Conservation (phyloP, 2,113 vertebrate species). For the Aramus guarauna region DNA sequence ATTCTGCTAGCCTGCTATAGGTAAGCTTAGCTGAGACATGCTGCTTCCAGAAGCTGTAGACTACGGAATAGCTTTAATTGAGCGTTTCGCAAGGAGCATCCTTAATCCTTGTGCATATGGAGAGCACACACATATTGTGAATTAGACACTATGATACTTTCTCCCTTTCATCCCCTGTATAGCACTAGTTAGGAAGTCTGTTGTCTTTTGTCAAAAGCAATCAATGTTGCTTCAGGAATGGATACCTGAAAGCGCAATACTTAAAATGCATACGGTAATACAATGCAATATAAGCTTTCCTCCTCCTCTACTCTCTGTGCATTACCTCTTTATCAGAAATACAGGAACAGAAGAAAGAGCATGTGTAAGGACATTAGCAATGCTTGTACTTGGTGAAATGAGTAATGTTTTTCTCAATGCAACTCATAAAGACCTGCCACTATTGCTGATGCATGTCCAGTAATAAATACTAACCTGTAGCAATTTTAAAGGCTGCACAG, state of each 20-base stretch:
- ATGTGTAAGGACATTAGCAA: neutral
- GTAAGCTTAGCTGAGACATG: neutral
- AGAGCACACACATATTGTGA: neutral
- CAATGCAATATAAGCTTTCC: neutral
- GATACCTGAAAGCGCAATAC: neutral
- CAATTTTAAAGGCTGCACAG: neutral
- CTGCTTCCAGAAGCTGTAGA: neutral
- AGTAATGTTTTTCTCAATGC: neutral
- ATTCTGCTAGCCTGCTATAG: neutral
- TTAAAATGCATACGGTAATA: neutral
- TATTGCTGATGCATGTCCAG: neutral
- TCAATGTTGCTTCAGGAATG: neutral
- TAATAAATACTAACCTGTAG: neutral
- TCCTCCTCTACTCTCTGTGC: neutral
- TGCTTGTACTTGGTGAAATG: neutral
- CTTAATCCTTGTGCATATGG: neutral
- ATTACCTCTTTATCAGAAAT: neutral
- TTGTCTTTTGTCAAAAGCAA: neutral
- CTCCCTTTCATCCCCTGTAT: neutral
- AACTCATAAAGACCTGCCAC: neutral
- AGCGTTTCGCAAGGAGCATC: rapidly evolving
- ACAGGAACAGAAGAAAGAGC: neutral
- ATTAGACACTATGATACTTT: neutral
- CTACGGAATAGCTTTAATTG: neutral
- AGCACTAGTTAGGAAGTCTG: neutral